Conservation (phyloP, 2,797 vertebrate species). For the Coranthus polyacanthus region DNA sequence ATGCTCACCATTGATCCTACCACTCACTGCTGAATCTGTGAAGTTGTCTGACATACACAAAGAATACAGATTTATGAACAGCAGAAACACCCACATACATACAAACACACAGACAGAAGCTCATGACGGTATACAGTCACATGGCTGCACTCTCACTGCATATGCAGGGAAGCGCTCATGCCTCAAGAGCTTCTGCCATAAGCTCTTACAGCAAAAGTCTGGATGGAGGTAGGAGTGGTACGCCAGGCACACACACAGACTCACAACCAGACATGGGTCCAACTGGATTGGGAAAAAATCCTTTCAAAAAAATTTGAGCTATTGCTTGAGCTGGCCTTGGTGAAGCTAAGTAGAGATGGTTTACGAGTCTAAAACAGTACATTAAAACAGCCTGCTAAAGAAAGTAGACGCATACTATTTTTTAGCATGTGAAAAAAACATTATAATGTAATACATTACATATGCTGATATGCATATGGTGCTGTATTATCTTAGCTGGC, state of each 20-base stretch:
- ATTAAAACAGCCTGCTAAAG: slow-evolving; percentile 17
- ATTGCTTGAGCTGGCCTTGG: slow-evolving; percentile 33
- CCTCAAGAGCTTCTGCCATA: slow-evolving; percentile 46
- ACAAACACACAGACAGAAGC: slow-evolving; percentile 8
- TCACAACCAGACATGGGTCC: slow-evolving; percentile 43
- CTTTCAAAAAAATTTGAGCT: slow-evolving; percentile 36
- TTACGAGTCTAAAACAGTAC: slow-evolving; percentile 3
- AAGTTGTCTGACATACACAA: slow-evolving; percentile 90
- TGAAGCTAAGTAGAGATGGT: slow-evolving; percentile 9
- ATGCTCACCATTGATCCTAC: slow-evolving; percentile 96
- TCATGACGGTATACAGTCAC: slow-evolving; percentile 26
- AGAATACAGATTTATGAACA: slow-evolving; percentile 41
- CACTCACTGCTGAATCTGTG: slow-evolving; percentile 92
- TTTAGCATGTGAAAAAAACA: slow-evolving; percentile 2
- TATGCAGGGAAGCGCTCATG: slow-evolving; percentile 50
- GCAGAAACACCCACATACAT: background rate
- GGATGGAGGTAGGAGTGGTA: slow-evolving; percentile 23
- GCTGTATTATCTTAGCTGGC: slow-evolving; percentile 1
- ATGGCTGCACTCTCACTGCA: slow-evolving; percentile 41
- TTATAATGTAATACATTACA: background rate
- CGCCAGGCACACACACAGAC: slow-evolving; percentile 47
- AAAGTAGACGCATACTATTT: background rate
- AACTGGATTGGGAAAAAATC: slow-evolving; percentile 31
- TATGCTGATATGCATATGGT: background rate
- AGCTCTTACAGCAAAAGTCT: slow-evolving; percentile 45